Evolutionary conservation across 2,888 invertebrate genomes (phyloP).

Genomic region (Lottia scabra): DNA sequence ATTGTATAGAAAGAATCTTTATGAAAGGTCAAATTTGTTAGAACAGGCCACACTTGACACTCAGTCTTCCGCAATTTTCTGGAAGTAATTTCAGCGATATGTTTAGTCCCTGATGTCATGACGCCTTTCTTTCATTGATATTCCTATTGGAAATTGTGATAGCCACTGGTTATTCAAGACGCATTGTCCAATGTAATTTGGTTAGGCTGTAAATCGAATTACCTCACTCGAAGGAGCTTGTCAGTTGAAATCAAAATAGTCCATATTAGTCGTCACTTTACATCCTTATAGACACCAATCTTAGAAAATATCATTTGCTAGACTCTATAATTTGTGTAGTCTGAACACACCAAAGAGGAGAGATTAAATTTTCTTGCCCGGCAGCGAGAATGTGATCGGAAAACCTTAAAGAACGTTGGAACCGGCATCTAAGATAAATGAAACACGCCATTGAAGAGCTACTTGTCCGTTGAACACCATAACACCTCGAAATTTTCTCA

Average conservation of each 20-base stretch:
- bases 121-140: not conserved
- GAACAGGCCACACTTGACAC: constrained; percentile 7
- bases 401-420: not conserved
- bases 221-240: constrained; percentile 25
- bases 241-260: constrained; percentile 21
- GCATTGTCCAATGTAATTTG: not conserved
- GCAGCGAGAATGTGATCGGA: constrained; percentile 8
- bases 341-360: constrained; percentile 15
- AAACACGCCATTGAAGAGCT: not conserved
- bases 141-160: not conserved
- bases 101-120: not conserved
- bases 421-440: not conserved
- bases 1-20: constrained; percentile 3
- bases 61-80: not conserved
- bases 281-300: constrained; percentile 29
- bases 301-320: constrained; percentile 27
- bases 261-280: constrained; percentile 32
- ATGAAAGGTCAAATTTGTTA: constrained; percentile 2
- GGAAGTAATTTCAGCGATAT: constrained; percentile 6
- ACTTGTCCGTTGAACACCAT: not conserved
- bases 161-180: not conserved
- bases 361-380: constrained; percentile 27
- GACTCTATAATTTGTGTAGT: constrained; percentile 25
- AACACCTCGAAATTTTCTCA: constrained; percentile 14
- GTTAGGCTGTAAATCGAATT: constrained; percentile 22